These are phyloP conservation scores for Cavia porcellus DNA, from an alignment of 2,113 vertebrate genomes.

Conservation along the genomic window DNA sequence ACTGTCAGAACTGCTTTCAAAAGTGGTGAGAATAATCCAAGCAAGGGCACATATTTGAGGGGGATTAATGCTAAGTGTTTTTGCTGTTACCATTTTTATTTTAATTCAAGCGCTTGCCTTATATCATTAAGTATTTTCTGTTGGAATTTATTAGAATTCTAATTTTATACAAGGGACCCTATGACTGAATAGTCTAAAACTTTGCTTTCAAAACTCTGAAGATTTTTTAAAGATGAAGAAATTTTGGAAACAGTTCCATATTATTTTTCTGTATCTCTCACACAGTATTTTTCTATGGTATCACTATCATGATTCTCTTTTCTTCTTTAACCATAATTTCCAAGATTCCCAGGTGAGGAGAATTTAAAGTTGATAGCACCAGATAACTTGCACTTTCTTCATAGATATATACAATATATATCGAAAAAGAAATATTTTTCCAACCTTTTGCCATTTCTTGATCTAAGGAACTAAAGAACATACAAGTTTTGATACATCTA, in stretches of 20 bases:
- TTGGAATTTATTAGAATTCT: background rate
- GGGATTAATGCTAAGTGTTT: background rate
- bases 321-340: background rate
- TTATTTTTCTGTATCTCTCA: background rate
- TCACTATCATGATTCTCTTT: background rate
- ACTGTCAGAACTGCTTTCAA: background rate
- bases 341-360: background rate
- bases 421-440: background rate
- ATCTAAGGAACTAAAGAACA: slow-evolving; percentile 9
- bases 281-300: background rate
- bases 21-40: background rate
- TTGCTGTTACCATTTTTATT: background rate
- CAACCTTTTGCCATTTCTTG: background rate
- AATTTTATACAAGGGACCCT: background rate
- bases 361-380: background rate
- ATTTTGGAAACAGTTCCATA: background rate
- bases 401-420: background rate
- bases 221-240: background rate
- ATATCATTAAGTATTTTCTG: background rate
- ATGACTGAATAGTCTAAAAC: background rate
- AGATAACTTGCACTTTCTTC: background rate
- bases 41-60: background rate
- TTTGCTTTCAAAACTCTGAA: background rate
- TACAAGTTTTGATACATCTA: background rate
- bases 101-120: background rate